Evolutionary conservation across 2,797 vertebrate species (phyloP).

Genomic region (Scarus forsteni): DNA sequence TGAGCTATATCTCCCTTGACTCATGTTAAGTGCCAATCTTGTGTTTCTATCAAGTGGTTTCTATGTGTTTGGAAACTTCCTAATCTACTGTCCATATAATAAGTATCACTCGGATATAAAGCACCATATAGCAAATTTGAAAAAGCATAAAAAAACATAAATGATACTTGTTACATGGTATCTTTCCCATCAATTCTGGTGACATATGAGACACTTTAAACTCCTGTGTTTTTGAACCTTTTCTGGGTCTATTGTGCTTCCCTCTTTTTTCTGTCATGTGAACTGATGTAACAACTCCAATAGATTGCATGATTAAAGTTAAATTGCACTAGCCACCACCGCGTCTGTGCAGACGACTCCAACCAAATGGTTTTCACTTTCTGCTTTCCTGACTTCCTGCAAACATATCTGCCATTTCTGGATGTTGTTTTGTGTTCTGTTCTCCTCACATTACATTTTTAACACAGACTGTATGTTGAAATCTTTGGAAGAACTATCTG

Average conservation of each 20-base stretch:
- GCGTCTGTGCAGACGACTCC: conserved; percentile 76
- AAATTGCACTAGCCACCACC: conserved; percentile 79
- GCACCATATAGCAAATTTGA: conserved; percentile 40
- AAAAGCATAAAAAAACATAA: conserved; percentile 16
- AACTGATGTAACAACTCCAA: conserved; percentile 75
- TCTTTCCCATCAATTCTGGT: conserved; percentile 51
- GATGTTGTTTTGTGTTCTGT: conserved; percentile 70
- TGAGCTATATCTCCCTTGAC: conserved; percentile 70
- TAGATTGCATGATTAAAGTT: conserved; percentile 81
- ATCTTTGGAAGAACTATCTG: conserved; percentile 41
- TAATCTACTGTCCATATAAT: conserved; percentile 74
- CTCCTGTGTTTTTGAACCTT: conserved; percentile 72
- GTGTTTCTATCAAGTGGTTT: conserved; percentile 91
- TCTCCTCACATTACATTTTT: conserved; percentile 57
- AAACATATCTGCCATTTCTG: conserved; percentile 66
- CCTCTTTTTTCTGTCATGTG: conserved; percentile 76
- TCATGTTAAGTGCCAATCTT: conserved; percentile 89
- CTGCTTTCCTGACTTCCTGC: conserved; percentile 74
- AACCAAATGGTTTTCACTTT: conserved; percentile 69
- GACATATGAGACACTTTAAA: conserved; percentile 66
- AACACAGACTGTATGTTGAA: conserved; percentile 54
- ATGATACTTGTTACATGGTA: conserved; percentile 79
- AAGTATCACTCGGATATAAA: conserved; percentile 72
- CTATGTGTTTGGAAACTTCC: conserved; percentile 79
- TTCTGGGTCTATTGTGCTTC: conserved; percentile 80